Conservation (phyloP, 2,113 vertebrate genomes). For the Stegastes partitus region DNA sequence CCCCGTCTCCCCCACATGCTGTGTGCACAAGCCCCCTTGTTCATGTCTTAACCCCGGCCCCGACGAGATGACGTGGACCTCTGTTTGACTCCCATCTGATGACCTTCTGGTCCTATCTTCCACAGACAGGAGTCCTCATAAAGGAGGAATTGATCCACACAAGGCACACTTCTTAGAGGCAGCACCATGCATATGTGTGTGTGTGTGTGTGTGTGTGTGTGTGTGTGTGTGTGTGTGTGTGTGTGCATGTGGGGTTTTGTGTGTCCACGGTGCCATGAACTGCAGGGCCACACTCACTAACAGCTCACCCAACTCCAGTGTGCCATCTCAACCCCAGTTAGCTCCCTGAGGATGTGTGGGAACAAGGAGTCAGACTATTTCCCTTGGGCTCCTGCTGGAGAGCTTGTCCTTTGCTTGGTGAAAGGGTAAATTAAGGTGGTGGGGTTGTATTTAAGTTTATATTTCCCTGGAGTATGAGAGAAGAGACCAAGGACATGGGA, state of each 20-base stretch:
- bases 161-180: slow-evolving; percentile 61
- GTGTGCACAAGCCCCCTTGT: slow-evolving; percentile 59
- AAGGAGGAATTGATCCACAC: slow-evolving; percentile 83
- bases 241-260: slow-evolving; percentile 46
- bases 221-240: slow-evolving; percentile 27
- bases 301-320: slow-evolving; percentile 46
- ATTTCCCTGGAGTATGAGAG: slow-evolving; percentile 78
- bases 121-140: slow-evolving; percentile 77
- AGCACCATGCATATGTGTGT: slow-evolving; percentile 33
- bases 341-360: slow-evolving; percentile 72
- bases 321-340: slow-evolving; percentile 54
- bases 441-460: slow-evolving; percentile 79
- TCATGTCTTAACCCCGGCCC: slow-evolving; percentile 57
- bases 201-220: slow-evolving; percentile 29
- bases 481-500: slow-evolving; percentile 77
- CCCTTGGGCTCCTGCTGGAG: slow-evolving; percentile 62
- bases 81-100: slow-evolving; percentile 82
- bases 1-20: slow-evolving; percentile 28
- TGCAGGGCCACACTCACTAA: slow-evolving; percentile 46
- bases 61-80: slow-evolving; percentile 41
- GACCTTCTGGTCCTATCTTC: slow-evolving; percentile 80
- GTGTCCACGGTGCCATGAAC: slow-evolving; percentile 44
- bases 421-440: slow-evolving; percentile 77
- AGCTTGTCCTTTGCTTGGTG: slow-evolving; percentile 77
- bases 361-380: slow-evolving; percentile 78